These are phyloP conservation scores for Zele albiditarsus DNA, from an alignment of 2,888 invertebrate species.

Conservation along the genomic window DNA sequence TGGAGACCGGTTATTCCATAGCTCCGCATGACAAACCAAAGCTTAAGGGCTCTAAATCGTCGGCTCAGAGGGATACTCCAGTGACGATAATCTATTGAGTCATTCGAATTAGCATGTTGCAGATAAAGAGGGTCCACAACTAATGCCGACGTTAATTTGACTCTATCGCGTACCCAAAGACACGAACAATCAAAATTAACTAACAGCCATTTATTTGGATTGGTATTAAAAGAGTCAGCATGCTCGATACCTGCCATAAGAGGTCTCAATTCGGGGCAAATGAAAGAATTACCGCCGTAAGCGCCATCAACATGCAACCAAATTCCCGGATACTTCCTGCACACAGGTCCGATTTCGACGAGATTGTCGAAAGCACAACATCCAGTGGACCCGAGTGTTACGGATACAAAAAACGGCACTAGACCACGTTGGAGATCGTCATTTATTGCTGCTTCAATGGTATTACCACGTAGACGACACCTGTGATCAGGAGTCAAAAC, in stretches of 20 bases:
- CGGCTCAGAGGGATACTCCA: slow-evolving; percentile 92
- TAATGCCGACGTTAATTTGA: slow-evolving; percentile 86
- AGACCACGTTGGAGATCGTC: slow-evolving; percentile 84
- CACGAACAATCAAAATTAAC: slow-evolving; percentile 90
- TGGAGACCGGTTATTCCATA: slow-evolving; percentile 90
- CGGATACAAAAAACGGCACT: slow-evolving; percentile 88
- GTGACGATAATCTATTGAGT: slow-evolving; percentile 83
- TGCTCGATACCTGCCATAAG: slow-evolving; percentile 80
- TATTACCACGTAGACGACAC: slow-evolving; percentile 79
- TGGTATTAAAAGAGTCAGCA: slow-evolving; percentile 90
- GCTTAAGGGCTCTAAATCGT: slow-evolving; percentile 87
- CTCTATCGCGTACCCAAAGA: slow-evolving; percentile 87
- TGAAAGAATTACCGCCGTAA: slow-evolving; percentile 89
- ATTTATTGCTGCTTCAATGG: slow-evolving; percentile 78
- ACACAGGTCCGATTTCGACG: slow-evolving; percentile 84
- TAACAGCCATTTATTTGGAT: slow-evolving; percentile 91
- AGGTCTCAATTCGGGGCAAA: slow-evolving; percentile 86
- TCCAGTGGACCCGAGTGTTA: slow-evolving; percentile 88
- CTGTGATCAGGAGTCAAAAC: slow-evolving; percentile 83
- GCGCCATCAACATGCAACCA: slow-evolving; percentile 94
- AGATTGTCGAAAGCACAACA: slow-evolving; percentile 89
- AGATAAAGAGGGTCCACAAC: slow-evolving; percentile 90
- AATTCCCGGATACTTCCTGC: slow-evolving; percentile 76
- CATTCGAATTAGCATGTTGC: slow-evolving; percentile 85
- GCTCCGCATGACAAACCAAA: slow-evolving; percentile 90